Evolutionary conservation across 2,888 invertebrate genomes (phyloP), one percentile per base, ranked within the genome.

Genomic region (Trilocha varians): DNA sequence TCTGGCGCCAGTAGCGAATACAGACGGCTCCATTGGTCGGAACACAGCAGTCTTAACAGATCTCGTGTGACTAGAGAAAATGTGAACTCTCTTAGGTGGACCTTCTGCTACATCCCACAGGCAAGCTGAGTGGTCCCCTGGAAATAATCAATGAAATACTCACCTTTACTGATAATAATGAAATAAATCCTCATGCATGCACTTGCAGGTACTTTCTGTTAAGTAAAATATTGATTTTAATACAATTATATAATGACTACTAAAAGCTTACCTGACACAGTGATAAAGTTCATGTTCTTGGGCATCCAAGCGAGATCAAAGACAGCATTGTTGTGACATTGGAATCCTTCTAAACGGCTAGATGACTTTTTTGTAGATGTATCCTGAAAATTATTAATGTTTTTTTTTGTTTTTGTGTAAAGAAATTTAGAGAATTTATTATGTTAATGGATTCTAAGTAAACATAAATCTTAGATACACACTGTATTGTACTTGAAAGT

Each of bases 241-340:
- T 2, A 25, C 25, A 25, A 2, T 6, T 9, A 25, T 18, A 25
- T 25, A 9, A 9, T 25, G 4, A 14, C 2, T 34, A 9, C 2
- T 2, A 32, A 38, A 16, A 18, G 34, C 55, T 43, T 55, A 67
- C 91, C 92, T 36, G 96, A 94, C 0, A 92, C 96, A 3, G 95
- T 96, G 1, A 96, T 90, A 44, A 97, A 87, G 58, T 91, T 92
- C 88, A 89, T 89, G 59, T 91, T 88, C 0, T 89, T 87, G 0
- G 92, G 91, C 79, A 92, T 91, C 97, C 97, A 97, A 1, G 93
- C 92, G 40, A 97, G 68, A 70, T 97, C 96, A 67, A 96, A 97
- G 25, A 97, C 92, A 0, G 96, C 96, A 86, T 97, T 96, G 58
- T 88, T 89, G 73, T 97, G 97, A 45, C 89, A 89, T 53, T 88